A percentile compares a stretch with the other conserved stretches of the same genome.
Conservation (phyloP, 1,140 invertebrate species). For the Microplitis demolitor region DNA sequence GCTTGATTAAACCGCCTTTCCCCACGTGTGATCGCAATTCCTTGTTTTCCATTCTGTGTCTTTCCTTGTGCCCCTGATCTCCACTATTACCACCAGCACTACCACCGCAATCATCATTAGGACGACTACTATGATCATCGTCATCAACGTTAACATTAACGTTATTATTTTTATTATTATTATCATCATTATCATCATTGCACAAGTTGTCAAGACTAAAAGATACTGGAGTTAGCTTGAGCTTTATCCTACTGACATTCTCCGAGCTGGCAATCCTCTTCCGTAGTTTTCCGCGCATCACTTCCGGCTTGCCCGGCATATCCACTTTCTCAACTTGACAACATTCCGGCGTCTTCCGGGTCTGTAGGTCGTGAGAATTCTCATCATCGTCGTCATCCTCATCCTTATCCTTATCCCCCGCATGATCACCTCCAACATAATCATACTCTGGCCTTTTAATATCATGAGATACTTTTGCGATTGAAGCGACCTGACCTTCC, state of each 20-base stretch:
- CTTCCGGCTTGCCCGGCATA: conserved; percentile 8
- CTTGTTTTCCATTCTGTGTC: neutral
- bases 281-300: conserved; percentile 14
- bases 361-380: conserved; percentile 2
- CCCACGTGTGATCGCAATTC: conserved; percentile 29
- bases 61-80: no score
- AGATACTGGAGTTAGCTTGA: conserved; percentile 39
- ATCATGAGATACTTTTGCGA: conserved; percentile 34
- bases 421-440: neutral
- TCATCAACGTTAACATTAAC: neutral
- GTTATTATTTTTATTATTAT: conserved; percentile 13
- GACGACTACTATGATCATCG: neutral
- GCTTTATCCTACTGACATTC: conserved; percentile 30
- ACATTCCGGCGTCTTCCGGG: conserved; percentile 10
- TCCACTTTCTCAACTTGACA: conserved; percentile 14
- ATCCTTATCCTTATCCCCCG: neutral
- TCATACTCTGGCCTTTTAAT: conserved; percentile 8
- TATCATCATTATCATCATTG: conserved; percentile 35
- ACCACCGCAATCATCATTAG: neutral
- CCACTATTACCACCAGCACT: neutral
- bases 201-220: conserved; percentile 48
- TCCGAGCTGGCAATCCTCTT: conserved; percentile 44
- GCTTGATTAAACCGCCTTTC: conserved; percentile 49
- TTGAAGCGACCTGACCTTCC: conserved; percentile 45
- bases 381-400: neutral